Percentiles rank a stretch among this genome's conserved stretches.
Conservation (phyloP, 2,888 invertebrate species). For the Lagria hirta region DNA sequence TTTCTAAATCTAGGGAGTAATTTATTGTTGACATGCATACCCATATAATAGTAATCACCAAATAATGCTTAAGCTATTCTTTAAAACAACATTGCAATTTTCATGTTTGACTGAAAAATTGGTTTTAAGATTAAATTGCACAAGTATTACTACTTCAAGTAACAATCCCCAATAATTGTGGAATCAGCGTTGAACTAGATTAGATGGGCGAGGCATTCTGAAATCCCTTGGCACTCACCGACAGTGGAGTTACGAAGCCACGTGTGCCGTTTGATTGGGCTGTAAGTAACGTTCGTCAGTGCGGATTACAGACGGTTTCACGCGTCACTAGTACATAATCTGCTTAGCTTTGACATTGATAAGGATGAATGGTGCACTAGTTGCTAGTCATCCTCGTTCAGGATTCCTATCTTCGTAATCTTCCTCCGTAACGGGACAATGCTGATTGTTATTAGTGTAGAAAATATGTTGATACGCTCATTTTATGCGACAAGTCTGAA, state of each 20-base stretch:
- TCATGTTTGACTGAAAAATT: too few relatives aligned
- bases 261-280: constrained; percentile 54
- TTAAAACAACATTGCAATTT: too few relatives aligned
- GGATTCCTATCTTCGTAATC: constrained; percentile 15
- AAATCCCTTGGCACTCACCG: constrained; percentile 46
- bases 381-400: constrained; percentile 46
- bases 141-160: too few relatives aligned
- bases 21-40: too few relatives aligned
- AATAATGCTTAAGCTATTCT: too few relatives aligned
- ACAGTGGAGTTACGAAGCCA: constrained; percentile 42
- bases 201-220: constrained; percentile 36
- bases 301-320: constrained; percentile 57
- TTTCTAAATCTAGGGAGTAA: too few relatives aligned
- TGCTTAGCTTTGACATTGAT: constrained; percentile 63
- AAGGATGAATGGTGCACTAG: constrained; percentile 59
- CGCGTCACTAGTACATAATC: constrained; percentile 60
- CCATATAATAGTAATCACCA: too few relatives aligned
- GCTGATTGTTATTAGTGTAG: too few relatives aligned
- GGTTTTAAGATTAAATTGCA: too few relatives aligned
- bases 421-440: too few relatives aligned
- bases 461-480: too few relatives aligned
- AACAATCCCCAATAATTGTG: constrained; percentile 44
- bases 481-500: too few relatives aligned
- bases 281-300: constrained; percentile 54
- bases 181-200: constrained; percentile 49